Conservation (phyloP, 1,140 invertebrate genomes). For the Pseudomyrmex flavicornis region DNA sequence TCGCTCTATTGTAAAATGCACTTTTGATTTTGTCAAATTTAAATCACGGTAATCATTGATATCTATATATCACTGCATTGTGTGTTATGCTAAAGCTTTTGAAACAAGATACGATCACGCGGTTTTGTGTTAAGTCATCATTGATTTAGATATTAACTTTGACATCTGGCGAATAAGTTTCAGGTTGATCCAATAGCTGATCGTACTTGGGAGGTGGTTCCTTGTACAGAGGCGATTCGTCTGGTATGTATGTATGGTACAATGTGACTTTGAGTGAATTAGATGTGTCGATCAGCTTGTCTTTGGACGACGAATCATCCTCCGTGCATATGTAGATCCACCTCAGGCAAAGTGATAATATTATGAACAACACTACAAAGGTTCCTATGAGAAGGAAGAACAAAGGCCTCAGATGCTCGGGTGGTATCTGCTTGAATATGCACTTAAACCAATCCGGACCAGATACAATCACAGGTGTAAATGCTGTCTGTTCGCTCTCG, state of each 20-base stretch:
- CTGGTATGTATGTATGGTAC: constrained; percentile 62
- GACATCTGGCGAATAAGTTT: not conserved
- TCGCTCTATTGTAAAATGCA: not conserved
- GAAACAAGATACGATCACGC: constrained; percentile 4
- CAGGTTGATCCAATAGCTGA: not conserved
- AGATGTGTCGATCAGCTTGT: constrained; percentile 62
- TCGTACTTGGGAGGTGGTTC: constrained; percentile 76
- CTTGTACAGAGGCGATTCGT: constrained; percentile 74
- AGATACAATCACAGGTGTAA: constrained; percentile 57
- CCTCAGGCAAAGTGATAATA: constrained; percentile 52
- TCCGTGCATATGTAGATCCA: constrained; percentile 84
- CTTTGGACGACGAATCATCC: constrained; percentile 56
- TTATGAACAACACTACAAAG: constrained; percentile 82
- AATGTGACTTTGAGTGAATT: constrained; percentile 67
- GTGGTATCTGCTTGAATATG: constrained; percentile 81
- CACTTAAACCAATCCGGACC: constrained; percentile 85
- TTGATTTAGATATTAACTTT: constrained; percentile 19
- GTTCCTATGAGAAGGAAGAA: constrained; percentile 82
- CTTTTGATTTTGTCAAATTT: constrained; percentile 22
- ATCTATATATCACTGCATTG: constrained; percentile 11
- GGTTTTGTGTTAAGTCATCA: not conserved
- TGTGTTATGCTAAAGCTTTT: constrained; percentile 10
- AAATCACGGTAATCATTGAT: constrained; percentile 11
- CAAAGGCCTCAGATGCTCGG: too few species aligned
- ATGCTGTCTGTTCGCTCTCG: constrained; percentile 74